These are phyloP conservation scores for Phalacrocorax brasilianus DNA, from an alignment of 2,113 vertebrate species.

Conservation along the genomic window DNA sequence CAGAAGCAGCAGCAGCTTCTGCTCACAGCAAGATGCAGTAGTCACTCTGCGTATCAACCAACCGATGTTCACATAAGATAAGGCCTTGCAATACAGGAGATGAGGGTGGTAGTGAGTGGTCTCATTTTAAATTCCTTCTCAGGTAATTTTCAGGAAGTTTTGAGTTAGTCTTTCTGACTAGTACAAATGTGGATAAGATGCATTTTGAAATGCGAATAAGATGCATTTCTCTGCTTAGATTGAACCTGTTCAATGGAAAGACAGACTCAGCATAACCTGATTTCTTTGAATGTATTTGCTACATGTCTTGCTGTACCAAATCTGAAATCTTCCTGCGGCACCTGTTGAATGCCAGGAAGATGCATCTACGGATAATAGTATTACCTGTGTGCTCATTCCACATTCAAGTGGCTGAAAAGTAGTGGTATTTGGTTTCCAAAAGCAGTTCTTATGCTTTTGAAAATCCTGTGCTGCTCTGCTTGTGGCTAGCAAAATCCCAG, in stretches of 20 bases:
- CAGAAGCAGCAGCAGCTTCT: not conserved
- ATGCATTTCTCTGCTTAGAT: not conserved
- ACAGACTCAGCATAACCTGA: not conserved
- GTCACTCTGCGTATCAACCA: not conserved
- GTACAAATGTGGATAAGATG: not conserved
- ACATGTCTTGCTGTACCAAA: not conserved
- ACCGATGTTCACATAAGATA: not conserved
- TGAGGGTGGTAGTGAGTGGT: not conserved
- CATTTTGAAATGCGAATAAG: accelerated
- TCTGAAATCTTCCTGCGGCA: not conserved
- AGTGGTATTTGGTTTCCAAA: not conserved
- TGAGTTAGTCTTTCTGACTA: not conserved
- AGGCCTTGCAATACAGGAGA: not conserved
- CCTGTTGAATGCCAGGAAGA: not conserved
- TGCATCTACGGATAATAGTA: not conserved
- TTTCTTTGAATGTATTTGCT: not conserved
- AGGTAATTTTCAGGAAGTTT: not conserved
- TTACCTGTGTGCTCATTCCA: not conserved
- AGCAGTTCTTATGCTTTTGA: not conserved
- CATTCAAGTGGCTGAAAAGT: not conserved
- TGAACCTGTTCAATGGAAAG: not conserved
- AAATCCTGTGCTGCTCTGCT: not conserved
- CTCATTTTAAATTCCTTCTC: not conserved
- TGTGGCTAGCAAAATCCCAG: not conserved
- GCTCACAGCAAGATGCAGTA: not conserved